These are phyloP conservation scores for Ginglymostoma cirratum DNA, from an alignment of 2,113 vertebrate species.

Conservation along the genomic window DNA sequence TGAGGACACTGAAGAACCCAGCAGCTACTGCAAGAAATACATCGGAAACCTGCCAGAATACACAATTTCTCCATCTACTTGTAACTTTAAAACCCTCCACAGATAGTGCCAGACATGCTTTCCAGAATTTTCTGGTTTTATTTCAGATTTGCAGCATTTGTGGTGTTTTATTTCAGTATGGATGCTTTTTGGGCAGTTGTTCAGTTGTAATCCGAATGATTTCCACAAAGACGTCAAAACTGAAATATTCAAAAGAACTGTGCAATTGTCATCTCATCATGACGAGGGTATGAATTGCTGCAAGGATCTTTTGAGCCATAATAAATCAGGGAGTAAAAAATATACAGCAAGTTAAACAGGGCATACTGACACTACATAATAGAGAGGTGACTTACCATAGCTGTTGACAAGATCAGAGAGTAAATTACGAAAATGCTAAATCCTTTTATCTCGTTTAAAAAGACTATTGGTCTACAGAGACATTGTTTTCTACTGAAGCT, in stretches of 20 bases:
- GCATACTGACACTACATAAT: neutral
- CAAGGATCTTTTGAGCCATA: neutral
- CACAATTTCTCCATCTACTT: neutral
- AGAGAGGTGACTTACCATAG: neutral
- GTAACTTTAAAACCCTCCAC: neutral
- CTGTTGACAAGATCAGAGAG: neutral
- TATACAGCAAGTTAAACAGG: neutral
- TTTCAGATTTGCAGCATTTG: neutral
- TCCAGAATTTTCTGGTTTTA: neutral
- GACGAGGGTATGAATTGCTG: neutral
- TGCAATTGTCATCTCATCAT: neutral
- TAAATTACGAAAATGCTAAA: slow-evolving; percentile 8
- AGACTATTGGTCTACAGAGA: neutral
- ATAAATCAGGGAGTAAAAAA: neutral
- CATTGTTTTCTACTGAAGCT: neutral
- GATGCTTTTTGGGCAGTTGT: neutral
- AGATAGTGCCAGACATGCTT: neutral
- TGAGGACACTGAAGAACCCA: neutral
- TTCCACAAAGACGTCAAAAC: neutral
- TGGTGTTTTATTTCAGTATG: neutral
- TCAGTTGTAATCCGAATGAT: neutral
- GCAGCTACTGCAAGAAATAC: no score
- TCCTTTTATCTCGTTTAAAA: slow-evolving; percentile 22
- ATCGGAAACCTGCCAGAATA: neutral
- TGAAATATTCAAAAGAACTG: neutral